phyloP scores from a whole-genome alignment of 2,797 vertebrate species.

The Muraenolepis orangiensis region DNA sequence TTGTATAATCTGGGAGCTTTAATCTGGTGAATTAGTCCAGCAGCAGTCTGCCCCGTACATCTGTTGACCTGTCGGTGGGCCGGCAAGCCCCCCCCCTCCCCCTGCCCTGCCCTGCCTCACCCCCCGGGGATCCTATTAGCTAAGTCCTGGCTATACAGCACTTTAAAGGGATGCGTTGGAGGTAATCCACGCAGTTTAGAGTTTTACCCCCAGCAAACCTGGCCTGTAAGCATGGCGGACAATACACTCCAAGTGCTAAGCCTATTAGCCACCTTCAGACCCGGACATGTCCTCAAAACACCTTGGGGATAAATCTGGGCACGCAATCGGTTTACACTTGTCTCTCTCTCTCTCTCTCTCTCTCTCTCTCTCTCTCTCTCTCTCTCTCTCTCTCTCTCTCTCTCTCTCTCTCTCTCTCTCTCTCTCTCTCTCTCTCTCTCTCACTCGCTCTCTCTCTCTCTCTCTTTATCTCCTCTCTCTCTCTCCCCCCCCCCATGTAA shows the following conservation, averaged over 20 bases:
- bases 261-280: constrained; percentile 90
- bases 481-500: background rate
- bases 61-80: constrained; percentile 68
- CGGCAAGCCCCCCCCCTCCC: background rate
- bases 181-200: constrained; percentile 92
- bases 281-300: constrained; percentile 78
- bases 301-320: constrained; percentile 75
- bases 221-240: constrained; percentile 88
- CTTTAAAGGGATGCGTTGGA: constrained; percentile 93
- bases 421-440: too few species aligned
- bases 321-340: constrained; percentile 74
- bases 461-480: background rate
- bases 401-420: background rate
- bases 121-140: constrained; percentile 87
- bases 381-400: background rate
- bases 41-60: constrained; percentile 74
- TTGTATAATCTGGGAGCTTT: constrained; percentile 71
- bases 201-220: constrained; percentile 98
- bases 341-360: constrained; percentile 52
- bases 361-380: too few species aligned
- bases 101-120: constrained; percentile 71
- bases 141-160: constrained; percentile 95
- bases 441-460: background rate
- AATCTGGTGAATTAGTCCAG: constrained; percentile 76
- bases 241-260: constrained; percentile 89